A percentile compares a stretch with the other conserved stretches of the same genome.
Evolutionary conservation across 2,113 vertebrate genomes (phyloP).

Genomic region (Helogale parvula): DNA sequence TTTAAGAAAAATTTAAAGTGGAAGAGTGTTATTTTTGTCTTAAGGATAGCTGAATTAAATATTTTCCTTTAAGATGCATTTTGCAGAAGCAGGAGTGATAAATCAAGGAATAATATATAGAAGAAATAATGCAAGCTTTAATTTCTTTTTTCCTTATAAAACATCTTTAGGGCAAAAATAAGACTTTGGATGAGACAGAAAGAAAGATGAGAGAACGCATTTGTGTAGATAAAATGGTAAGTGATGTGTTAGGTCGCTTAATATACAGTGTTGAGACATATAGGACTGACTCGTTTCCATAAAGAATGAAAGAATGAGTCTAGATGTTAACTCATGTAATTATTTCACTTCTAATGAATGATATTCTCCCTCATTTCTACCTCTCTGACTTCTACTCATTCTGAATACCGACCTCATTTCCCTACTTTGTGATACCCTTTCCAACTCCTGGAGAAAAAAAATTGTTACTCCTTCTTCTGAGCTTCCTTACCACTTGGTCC

Average conservation of each 20-base stretch:
- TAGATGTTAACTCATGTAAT: neutral
- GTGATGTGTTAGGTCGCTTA: neutral
- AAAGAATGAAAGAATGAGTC: neutral
- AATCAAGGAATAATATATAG: neutral
- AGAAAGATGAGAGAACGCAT: neutral
- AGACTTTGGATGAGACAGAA: neutral
- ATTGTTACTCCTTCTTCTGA: neutral
- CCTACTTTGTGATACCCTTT: neutral
- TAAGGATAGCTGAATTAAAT: conserved; percentile 34
- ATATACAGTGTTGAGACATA: neutral
- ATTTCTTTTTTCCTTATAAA: neutral
- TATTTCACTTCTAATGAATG: neutral
- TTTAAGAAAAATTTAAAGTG: conserved; percentile 26
- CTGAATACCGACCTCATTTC: neutral
- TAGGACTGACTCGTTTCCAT: neutral
- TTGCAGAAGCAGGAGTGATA: neutral
- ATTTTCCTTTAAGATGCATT: conserved; percentile 26
- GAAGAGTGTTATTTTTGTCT: neutral
- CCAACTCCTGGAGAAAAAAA: neutral
- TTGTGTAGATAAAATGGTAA: neutral
- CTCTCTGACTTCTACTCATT: neutral
- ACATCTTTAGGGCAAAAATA: neutral
- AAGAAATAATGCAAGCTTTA: neutral
- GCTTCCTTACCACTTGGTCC: neutral
- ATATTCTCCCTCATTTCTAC: neutral